Percentiles rank a stretch among this genome's conserved stretches.
Conservation (phyloP, 2,888 invertebrate species). For the Agrochola lychnidis region DNA sequence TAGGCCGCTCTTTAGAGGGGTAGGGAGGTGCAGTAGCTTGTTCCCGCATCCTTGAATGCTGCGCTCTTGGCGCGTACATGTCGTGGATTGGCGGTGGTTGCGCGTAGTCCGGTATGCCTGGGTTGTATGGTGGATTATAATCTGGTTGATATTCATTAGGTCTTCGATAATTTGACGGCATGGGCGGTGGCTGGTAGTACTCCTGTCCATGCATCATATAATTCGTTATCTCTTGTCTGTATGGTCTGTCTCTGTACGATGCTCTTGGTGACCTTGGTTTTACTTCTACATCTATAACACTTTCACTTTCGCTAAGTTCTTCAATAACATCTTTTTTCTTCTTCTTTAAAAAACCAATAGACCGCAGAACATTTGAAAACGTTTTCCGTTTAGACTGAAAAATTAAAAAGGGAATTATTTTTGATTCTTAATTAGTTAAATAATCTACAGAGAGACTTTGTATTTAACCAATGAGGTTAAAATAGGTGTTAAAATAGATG, state of each 20-base stretch:
- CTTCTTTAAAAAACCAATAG: constrained; percentile 79
- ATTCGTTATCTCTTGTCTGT: constrained; percentile 78
- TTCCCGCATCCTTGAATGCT: constrained; percentile 32
- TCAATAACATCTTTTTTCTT: constrained; percentile 79
- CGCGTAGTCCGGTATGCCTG: constrained; percentile 53
- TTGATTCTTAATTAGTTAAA: not conserved
- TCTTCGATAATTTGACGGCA: constrained; percentile 59
- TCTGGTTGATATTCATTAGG: constrained; percentile 59
- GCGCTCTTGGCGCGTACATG: constrained; percentile 40
- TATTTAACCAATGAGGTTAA: not conserved
- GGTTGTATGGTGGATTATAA: constrained; percentile 63
- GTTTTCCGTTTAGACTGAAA: constrained; percentile 77
- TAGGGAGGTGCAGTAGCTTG: constrained; percentile 48
- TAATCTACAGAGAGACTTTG: not conserved
- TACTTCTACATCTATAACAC: constrained; percentile 72
- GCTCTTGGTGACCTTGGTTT: constrained; percentile 69
- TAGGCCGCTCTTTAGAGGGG: constrained; percentile 57
- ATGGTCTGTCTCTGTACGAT: constrained; percentile 67
- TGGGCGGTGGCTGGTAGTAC: constrained; percentile 75
- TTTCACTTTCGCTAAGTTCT: constrained; percentile 80
- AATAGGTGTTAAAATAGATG: not conserved
- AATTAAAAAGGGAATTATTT: constrained; percentile 23
- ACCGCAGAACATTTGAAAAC: constrained; percentile 76
- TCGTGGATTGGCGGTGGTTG: constrained; percentile 46
- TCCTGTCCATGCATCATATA: constrained; percentile 82